phyloP scores from a whole-genome alignment of 2,888 invertebrate species.

The Gortyna flavago region DNA sequence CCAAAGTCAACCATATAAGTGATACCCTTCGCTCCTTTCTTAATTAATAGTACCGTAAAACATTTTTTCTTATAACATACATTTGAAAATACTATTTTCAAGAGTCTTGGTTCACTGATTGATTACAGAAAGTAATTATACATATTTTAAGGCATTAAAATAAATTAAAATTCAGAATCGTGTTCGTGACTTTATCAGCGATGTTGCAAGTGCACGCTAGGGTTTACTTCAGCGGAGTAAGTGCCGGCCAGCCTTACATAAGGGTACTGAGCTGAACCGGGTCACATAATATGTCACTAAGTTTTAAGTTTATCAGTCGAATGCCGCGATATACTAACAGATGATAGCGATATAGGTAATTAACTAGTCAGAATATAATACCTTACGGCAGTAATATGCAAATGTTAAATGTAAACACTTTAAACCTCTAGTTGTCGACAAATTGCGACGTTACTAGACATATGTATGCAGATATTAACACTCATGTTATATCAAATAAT shows the following conservation, averaged over 20 bases:
- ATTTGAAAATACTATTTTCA: slow-evolving; percentile 15
- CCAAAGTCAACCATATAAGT: background rate
- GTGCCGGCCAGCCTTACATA: slow-evolving; percentile 63
- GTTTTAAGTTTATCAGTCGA: slow-evolving; percentile 38
- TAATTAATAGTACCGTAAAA: slow-evolving; percentile 2
- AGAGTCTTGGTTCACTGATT: slow-evolving; percentile 17
- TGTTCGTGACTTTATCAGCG: slow-evolving; percentile 61
- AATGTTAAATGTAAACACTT: slow-evolving; percentile 54
- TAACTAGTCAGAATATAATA: slow-evolving; percentile 24
- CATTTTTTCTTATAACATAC: background rate
- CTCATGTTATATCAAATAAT: slow-evolving; percentile 49
- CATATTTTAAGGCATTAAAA: slow-evolving; percentile 36
- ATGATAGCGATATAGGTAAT: slow-evolving; percentile 37
- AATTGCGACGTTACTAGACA: slow-evolving; percentile 43
- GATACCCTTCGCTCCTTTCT: background rate
- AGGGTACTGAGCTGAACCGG: slow-evolving; percentile 62
- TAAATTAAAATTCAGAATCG: slow-evolving; percentile 52
- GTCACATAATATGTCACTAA: slow-evolving; percentile 66
- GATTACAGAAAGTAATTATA: slow-evolving; percentile 38
- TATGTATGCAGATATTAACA: slow-evolving; percentile 49
- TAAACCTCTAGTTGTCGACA: slow-evolving; percentile 25
- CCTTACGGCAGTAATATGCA: slow-evolving; percentile 31
- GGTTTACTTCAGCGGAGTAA: slow-evolving; percentile 51
- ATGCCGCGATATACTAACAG: slow-evolving; percentile 14
- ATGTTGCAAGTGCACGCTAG: slow-evolving; percentile 58